These are phyloP conservation scores for Anas platyrhynchos DNA, from an alignment of 2,113 vertebrate genomes.

Conservation along the genomic window DNA sequence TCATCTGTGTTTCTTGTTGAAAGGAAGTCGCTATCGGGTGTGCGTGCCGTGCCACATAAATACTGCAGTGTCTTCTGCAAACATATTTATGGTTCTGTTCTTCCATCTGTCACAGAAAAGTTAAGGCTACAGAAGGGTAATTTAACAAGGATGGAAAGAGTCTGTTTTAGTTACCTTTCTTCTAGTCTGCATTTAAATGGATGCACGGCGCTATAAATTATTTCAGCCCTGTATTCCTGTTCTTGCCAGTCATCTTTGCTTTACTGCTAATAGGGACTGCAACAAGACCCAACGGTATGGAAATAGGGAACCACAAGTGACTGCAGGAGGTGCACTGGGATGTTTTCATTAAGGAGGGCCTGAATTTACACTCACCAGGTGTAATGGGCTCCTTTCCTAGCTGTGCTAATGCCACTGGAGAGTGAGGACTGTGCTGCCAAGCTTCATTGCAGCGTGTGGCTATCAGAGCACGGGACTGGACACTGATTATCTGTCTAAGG, in stretches of 20 bases:
- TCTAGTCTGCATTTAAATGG: neutral
- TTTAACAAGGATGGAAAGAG: neutral
- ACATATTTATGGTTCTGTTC: neutral
- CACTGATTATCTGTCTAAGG: neutral
- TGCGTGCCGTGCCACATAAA: neutral
- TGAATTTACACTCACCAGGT: neutral
- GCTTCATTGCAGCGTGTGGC: rapidly evolving
- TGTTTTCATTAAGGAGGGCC: neutral
- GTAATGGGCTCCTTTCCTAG: neutral
- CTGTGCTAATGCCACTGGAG: neutral
- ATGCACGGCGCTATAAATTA: neutral
- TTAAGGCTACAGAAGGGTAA: neutral
- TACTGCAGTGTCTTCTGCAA: neutral
- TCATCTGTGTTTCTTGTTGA: neutral
- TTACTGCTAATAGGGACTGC: neutral
- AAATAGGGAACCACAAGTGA: neutral
- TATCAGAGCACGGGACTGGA: neutral
- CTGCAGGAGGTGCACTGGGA: neutral
- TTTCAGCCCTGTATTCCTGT: neutral
- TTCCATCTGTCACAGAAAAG: slow-evolving; percentile 26
- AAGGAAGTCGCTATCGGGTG: neutral
- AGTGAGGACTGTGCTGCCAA: neutral
- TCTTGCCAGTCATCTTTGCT: neutral
- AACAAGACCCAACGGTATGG: neutral
- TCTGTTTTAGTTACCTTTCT: neutral